Base-by-base conservation (phyloP, 2,888 invertebrate species). In the Cantharis lateralis region DNA sequence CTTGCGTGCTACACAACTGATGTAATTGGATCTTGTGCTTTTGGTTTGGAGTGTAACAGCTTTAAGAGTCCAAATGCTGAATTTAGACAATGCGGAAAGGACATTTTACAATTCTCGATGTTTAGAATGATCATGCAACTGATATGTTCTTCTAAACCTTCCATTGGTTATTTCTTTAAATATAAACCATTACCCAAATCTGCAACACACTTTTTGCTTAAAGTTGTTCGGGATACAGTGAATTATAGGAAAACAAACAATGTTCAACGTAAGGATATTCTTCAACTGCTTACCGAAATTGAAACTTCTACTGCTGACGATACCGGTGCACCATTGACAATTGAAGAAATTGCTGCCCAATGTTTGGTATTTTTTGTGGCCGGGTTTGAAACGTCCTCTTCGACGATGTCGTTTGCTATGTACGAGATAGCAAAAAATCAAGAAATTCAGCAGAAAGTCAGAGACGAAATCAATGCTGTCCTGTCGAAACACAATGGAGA, bases 341-440 rank as follows among this genome's bases (percentile, higher is more conserved):
- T 83, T 13, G 80, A 85, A 0, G 80, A 81, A 76, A 79, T 89
- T 15, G 79, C 85, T 0, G 87, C 89, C 0, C 88, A 90, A 69
- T 83, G 87, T 4, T 83, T 89, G 1, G 85, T 89, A 0, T 89
- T 91, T 79, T 89, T 89, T 79, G 28, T 88, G 1, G 90, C 90
- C 15, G 90, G 90, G 0, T 90, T 88, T 80, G 90, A 90, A 79
- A 90, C 90, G 0, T 89, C 89, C 0, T 88, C 89, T 0, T 85
- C 87, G 0, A 87, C 88, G 0, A 82, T 90, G 70, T 85, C 85
- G 15, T 89, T 87, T 66, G 78, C 86, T 1, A 80, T 32, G n/a
- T 13, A 13, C 5, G 32, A 32, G 5, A 13, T 32, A 13, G n/a
- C 13, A 4, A 32, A 32, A 87, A 82, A 90, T 79, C 84, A 83